Evolutionary conservation across 2,888 invertebrate genomes (phyloP), one percentile per base, ranked within the genome.

Genomic region (Cephus pygmeus): DNA sequence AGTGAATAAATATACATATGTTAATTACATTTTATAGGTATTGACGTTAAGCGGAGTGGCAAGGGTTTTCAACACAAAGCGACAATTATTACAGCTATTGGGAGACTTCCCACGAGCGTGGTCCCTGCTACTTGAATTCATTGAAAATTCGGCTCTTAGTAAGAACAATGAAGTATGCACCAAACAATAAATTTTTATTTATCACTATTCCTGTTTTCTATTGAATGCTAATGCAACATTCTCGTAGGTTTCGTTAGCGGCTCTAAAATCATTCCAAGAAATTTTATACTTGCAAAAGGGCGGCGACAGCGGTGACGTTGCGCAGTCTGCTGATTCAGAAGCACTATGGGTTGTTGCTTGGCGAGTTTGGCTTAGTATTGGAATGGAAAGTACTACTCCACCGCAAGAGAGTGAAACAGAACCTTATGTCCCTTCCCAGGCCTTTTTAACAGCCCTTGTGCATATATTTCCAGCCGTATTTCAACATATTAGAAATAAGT

Each of bases 381-480:
- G 98, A n/a, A 94, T 94, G 35, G 94, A 96, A 88, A 95, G 95
- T 84, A 96, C 96, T 74, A 93, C 94, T 73, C 94, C 95, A 1
- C 92, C 94, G 4, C 91, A 92, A 76, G 90, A 92, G 73, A 89
- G 90, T n/a, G 88, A 92, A 85, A 84, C 88, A 83, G 94, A 96
- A 91, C 92, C 95, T 81, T 98, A 97, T 92, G 94, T 98, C 79
- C 98, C 99, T 0, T 97, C 98, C 34, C 97, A 98, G 88, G 96
- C 97, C 81, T 99, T 98, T 93, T 94, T 99, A 77, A 98, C 98
- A 0, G 97, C 98, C 0, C 93, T 99, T 30, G 96, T 99, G 83
- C 98, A 98, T 92, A 98, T 98, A 89, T 99, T 99, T 92, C 98
- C 98, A 6, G 96, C 96, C 79, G 95, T 99, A 80, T 99, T 98